These are phyloP conservation scores for Timema cristinae DNA, from an alignment of 2,888 invertebrate species.

Conservation along the genomic window DNA sequence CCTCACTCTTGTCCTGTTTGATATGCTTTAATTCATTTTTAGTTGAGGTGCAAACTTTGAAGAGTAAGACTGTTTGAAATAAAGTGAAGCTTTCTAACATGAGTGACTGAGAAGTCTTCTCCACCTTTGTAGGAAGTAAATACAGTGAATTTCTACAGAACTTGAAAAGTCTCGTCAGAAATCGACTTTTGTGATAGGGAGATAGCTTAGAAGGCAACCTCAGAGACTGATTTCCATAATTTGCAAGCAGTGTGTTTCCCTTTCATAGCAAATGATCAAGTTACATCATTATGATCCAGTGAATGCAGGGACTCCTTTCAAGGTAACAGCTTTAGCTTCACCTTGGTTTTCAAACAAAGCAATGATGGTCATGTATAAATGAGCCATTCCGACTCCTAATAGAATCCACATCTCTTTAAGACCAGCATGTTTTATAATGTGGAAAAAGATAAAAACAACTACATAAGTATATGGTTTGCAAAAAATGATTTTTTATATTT, in stretches of 20 bases:
- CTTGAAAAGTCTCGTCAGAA: neutral
- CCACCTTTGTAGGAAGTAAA: neutral
- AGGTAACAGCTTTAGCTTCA: conserved; percentile 6
- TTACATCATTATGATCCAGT: neutral
- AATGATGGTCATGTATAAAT: neutral
- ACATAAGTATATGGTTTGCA: neutral
- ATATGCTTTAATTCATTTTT: neutral
- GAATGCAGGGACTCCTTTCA: conserved; percentile 1
- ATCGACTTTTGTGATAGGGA: neutral
- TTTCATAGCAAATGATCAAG: neutral
- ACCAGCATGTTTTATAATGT: neutral
- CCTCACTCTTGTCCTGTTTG: neutral
- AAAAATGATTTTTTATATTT: neutral
- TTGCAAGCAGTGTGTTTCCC: conserved; percentile 5
- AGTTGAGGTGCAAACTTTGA: neutral
- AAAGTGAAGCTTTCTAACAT: neutral
- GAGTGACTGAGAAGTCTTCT: neutral
- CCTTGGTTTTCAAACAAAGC: neutral
- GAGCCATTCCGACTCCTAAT: neutral
- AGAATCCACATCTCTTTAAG: neutral
- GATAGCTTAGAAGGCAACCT: neutral
- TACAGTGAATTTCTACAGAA: neutral
- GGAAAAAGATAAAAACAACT: neutral
- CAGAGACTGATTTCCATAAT: neutral
- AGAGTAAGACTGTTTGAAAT: neutral